Evolutionary conservation across 2,113 vertebrate genomes (phyloP), one percentile per base, ranked within the genome.

Genomic region (Erpornis zantholeuca): DNA sequence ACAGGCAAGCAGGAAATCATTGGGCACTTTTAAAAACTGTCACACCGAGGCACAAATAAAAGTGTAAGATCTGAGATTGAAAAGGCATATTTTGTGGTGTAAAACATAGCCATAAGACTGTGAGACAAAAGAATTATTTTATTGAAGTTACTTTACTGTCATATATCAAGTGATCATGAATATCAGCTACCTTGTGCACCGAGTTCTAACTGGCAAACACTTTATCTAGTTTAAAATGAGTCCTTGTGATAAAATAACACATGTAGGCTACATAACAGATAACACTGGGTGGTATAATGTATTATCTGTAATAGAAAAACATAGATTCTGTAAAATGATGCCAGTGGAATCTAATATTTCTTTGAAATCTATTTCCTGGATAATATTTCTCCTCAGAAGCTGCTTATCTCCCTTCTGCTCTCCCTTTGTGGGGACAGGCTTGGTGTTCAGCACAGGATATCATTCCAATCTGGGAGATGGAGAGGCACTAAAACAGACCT

Each of bases 201-300:
- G 1, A 76, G 73, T 72, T 94, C 70, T 80, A 82, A 79, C 73
- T 91, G 61, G 38, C 75, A 63, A 49, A 25, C 73, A 72, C 47
- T 96, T 94, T 80, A 87, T 69, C 69, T 87, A 13, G 50, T 63
- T 91, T 77, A 69, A 96, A 94, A 82, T 66, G 63, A 89, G 66
- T 73, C 71, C 54, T 80, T 85, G 75, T 88, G 94, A 90, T 91
- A 89, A 95, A 92, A 61, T 72, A 96, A 90, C 82, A 92, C 66
- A 31, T 69, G 45, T 73, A 61, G 57, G 69, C 81, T 79, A 50
- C 77, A 27, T 59, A 92, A 56, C 31, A 80, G 85, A 92, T 94
- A 96, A 88, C 86, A 35, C 24, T 35, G 79, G 61, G 42, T 61
- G 45, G 42, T 47, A 14, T 79, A 60, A 86, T 84, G 8, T 89